phyloP scores from a whole-genome alignment of 2,113 vertebrate species.

The Amazona guildingii region DNA sequence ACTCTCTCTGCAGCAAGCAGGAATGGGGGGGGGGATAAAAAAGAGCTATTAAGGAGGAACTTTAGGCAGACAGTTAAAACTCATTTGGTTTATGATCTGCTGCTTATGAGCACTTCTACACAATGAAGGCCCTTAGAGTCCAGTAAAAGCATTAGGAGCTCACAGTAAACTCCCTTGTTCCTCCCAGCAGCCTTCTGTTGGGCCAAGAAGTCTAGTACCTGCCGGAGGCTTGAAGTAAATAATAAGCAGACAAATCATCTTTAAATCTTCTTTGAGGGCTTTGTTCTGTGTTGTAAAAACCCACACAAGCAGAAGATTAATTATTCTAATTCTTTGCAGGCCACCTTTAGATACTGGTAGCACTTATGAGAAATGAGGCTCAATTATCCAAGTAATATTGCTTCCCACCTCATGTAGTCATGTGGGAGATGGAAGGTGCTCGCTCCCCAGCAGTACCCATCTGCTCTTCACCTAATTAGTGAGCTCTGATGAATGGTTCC shows the following conservation, averaged over 20 bases:
- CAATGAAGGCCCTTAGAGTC: background rate
- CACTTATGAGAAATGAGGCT: conserved; percentile 42
- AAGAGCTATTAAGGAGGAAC: conserved; percentile 45
- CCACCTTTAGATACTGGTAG: conserved; percentile 37
- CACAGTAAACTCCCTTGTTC: conserved; percentile 36
- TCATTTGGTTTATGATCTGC: conserved; percentile 43
- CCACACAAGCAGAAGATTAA: conserved; percentile 39
- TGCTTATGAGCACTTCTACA: background rate
- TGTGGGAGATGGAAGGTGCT: conserved; percentile 57
- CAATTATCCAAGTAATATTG: conserved; percentile 55
- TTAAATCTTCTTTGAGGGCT: conserved; percentile 24
- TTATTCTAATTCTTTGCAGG: conserved; percentile 49
- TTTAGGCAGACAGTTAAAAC: conserved; percentile 43
- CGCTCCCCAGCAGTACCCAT: conserved; percentile 2
- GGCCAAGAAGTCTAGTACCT: background rate
- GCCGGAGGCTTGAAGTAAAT: conserved; percentile 29
- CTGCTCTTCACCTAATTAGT: conserved; percentile 52
- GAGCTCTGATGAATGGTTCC: conserved; percentile 20
- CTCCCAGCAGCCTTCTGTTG: conserved; percentile 21
- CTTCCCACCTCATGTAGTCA: conserved; percentile 14
- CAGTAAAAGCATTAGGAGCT: background rate
- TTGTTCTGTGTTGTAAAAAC: background rate
- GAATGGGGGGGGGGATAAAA: background rate
- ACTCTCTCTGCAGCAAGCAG: conserved; percentile 27
- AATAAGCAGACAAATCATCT: conserved; percentile 38